These are phyloP conservation scores for Misgurnus mizolepis DNA, from an alignment of 2,113 vertebrate species.

Conservation along the genomic window DNA sequence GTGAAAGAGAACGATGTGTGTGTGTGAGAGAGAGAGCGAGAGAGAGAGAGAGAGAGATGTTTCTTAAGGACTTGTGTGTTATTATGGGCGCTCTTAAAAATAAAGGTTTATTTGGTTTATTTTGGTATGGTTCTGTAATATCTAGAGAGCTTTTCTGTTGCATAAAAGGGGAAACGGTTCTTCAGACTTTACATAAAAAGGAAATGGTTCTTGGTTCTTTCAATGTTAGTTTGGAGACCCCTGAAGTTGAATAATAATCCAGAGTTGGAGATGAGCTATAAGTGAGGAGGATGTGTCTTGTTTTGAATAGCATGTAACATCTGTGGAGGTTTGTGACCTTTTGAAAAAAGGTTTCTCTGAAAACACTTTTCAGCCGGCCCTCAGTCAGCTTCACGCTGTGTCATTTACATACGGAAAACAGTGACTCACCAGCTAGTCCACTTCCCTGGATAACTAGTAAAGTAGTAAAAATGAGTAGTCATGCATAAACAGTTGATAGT, in stretches of 20 bases:
- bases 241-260: slow-evolving; percentile 13
- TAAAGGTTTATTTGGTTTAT: too few relatives aligned
- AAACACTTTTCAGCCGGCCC: background rate
- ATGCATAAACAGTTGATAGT: slow-evolving; percentile 28
- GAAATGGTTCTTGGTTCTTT: background rate
- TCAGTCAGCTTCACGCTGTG: background rate
- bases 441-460: background rate
- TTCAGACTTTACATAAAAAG: too few relatives aligned
- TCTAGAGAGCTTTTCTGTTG: too few relatives aligned
- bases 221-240: background rate
- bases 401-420: background rate
- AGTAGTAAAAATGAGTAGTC: too few relatives aligned
- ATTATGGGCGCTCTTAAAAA: too few relatives aligned
- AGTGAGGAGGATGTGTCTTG: background rate
- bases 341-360: background rate
- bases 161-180: too few relatives aligned
- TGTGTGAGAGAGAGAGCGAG: background rate
- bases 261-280: slow-evolving; percentile 1
- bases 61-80: too few relatives aligned
- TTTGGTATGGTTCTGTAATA: too few relatives aligned
- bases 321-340: slow-evolving; percentile 4
- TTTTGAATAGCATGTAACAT: slow-evolving; percentile 7
- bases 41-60: background rate
- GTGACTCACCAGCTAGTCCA: background rate
- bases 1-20: slow-evolving; percentile 1